These are phyloP conservation scores for Acrocephalus scirpaceus DNA, from an alignment of 2,797 vertebrate genomes.

Conservation along the genomic window DNA sequence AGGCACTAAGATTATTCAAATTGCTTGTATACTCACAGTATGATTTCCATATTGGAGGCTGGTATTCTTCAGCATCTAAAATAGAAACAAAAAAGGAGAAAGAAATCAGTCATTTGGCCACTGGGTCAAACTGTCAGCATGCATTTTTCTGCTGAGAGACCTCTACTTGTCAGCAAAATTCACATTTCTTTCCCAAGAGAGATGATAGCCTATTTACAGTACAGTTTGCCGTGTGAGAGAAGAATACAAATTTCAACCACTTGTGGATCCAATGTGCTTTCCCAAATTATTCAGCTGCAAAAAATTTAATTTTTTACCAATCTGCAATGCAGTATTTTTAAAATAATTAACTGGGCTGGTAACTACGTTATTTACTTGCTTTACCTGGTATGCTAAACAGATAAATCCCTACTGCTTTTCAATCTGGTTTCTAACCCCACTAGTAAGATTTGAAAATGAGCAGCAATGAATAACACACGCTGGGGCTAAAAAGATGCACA, in stretches of 20 bases:
- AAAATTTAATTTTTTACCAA: not conserved
- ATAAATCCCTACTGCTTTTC: conserved; percentile 33
- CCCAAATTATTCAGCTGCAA: not conserved
- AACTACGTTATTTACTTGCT: conserved; percentile 46
- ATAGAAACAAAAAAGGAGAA: conserved; percentile 47
- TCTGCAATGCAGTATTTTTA: conserved; percentile 31
- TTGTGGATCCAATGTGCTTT: not conserved
- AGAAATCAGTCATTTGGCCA: conserved; percentile 55
- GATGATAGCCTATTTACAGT: conserved; percentile 1
- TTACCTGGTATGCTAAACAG: conserved; percentile 38
- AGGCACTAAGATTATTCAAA: not conserved
- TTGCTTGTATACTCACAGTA: conserved; percentile 89
- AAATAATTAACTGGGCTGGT: conserved; percentile 46
- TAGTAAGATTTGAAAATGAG: conserved; percentile 7
- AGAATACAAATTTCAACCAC: not conserved
- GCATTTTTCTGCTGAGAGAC: conserved; percentile 37
- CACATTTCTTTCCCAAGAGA: conserved; percentile 28
- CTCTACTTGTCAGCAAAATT: conserved; percentile 45
- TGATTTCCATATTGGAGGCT: conserved; percentile 99
- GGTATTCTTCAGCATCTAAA: conserved; percentile 97
- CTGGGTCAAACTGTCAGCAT: conserved; percentile 45
- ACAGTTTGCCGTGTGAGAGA: not conserved
- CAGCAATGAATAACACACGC: not conserved
- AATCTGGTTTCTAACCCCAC: conserved; percentile 3
- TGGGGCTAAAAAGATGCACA: not conserved